Conservation (phyloP, 2,797 vertebrate species). For the Peromyscus attwateri region DNA sequence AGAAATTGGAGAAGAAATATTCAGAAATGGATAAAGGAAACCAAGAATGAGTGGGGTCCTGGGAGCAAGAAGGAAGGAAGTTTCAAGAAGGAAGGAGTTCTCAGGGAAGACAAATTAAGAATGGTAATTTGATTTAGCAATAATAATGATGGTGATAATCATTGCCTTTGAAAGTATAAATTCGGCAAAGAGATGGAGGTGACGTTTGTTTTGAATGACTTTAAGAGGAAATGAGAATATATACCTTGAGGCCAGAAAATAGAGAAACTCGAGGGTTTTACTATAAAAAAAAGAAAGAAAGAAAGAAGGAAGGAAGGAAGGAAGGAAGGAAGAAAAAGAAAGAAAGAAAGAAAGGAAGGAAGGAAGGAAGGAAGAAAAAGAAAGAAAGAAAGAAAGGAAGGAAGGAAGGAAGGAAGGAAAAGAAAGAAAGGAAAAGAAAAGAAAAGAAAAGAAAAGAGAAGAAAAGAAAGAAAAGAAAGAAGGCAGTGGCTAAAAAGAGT, state of each 20-base stretch:
- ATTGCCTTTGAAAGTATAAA: neutral
- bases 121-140: neutral
- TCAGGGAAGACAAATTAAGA: neutral
- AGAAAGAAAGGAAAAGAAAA: no score
- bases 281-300: neutral
- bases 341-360: no score
- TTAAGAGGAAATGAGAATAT: neutral
- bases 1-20: neutral
- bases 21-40: neutral
- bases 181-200: neutral
- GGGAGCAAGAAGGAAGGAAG: neutral
- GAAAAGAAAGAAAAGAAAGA: neutral
- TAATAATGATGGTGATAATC: neutral
- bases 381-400: no score
- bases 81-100: neutral
- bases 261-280: neutral
- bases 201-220: neutral
- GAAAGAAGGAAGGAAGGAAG: neutral
- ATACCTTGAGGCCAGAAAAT: neutral
- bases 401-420: no score
- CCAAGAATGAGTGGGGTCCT: neutral
- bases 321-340: no score
- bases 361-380: no score
- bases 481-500: neutral
- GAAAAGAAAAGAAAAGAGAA: neutral